These are phyloP conservation scores for Aphelinus atriplicis DNA, from an alignment of 1,140 invertebrate species.

Conservation along the genomic window DNA sequence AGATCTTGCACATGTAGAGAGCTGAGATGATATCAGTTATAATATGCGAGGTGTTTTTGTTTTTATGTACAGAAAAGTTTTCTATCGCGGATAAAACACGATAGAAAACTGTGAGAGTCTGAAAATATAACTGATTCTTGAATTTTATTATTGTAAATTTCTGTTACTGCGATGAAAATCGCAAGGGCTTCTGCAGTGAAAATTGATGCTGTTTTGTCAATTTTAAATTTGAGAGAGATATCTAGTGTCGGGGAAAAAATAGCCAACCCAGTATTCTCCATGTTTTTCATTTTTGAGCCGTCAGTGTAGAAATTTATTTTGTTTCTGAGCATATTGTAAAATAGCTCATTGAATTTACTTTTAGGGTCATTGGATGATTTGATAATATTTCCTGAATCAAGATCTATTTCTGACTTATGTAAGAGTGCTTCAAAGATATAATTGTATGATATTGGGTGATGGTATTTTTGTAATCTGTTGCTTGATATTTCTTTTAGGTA, in stretches of 20 bases:
- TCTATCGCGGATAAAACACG: neutral
- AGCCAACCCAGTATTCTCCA: neutral
- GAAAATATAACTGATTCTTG: neutral
- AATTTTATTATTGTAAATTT: neutral
- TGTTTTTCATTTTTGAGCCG: neutral
- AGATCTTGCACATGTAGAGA: neutral
- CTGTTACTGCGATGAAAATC: neutral
- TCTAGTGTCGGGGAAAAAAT: neutral
- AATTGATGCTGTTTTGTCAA: neutral
- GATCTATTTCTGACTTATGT: neutral
- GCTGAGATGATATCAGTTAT: neutral
- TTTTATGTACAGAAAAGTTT: neutral
- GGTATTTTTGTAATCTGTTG: neutral
- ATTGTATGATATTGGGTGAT: neutral
- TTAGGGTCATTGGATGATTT: neutral
- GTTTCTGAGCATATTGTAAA: neutral
- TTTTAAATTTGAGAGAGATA: neutral
- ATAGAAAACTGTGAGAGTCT: conserved; percentile 1
- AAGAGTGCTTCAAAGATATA: neutral
- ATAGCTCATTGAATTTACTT: neutral
- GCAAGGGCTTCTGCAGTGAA: conserved; percentile 3
- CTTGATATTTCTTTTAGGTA: neutral
- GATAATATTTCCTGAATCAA: neutral
- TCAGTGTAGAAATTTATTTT: neutral
- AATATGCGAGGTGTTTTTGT: neutral